A percentile compares a stretch with the other conserved stretches of the same genome.
These are phyloP conservation scores for Calephelis virginiensis DNA, from an alignment of 1,140 invertebrate genomes.

Conservation along the genomic window DNA sequence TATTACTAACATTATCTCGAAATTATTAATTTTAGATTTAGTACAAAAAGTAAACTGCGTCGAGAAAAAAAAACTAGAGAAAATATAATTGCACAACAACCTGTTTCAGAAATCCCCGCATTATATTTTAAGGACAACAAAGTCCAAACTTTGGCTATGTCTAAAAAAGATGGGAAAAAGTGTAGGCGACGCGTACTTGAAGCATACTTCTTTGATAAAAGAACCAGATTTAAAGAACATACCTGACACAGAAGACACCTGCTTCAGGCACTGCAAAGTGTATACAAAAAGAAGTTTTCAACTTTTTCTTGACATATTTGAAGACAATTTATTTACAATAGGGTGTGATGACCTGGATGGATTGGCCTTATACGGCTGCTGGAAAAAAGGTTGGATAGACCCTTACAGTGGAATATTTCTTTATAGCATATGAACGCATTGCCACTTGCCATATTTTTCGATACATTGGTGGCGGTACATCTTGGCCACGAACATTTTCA, in stretches of 20 bases:
- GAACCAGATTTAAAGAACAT: slow-evolving; percentile 1
- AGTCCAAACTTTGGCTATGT: slow-evolving; percentile 39
- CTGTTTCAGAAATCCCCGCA: slow-evolving; percentile 13
- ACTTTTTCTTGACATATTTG: background rate
- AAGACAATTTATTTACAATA: background rate
- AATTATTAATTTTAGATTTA: too few species aligned
- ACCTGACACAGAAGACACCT: background rate
- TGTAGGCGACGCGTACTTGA: slow-evolving; percentile 4
- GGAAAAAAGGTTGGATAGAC: slow-evolving; percentile 19
- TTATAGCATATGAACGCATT: slow-evolving; percentile 5
- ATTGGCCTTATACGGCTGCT: background rate
- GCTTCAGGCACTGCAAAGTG: slow-evolving; percentile 3
- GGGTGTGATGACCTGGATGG: slow-evolving; percentile 24
- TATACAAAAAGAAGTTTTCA: slow-evolving; percentile 2
- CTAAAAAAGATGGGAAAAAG: slow-evolving; percentile 30
- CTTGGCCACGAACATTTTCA: background rate
- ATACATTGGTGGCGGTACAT: slow-evolving; percentile 4
- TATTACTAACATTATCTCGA: too few species aligned
- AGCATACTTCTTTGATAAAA: slow-evolving; percentile 13
- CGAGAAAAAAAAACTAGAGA: too few species aligned
- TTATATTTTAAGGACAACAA: background rate
- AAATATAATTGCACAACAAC: slow-evolving; percentile 16
- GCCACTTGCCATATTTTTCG: slow-evolving; percentile 2
- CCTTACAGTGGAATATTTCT: slow-evolving; percentile 4
- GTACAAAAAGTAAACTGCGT: too few species aligned